These are phyloP conservation scores for Harpagoxenus sublaevis DNA, from an alignment of 2,888 invertebrate species.

Conservation along the genomic window DNA sequence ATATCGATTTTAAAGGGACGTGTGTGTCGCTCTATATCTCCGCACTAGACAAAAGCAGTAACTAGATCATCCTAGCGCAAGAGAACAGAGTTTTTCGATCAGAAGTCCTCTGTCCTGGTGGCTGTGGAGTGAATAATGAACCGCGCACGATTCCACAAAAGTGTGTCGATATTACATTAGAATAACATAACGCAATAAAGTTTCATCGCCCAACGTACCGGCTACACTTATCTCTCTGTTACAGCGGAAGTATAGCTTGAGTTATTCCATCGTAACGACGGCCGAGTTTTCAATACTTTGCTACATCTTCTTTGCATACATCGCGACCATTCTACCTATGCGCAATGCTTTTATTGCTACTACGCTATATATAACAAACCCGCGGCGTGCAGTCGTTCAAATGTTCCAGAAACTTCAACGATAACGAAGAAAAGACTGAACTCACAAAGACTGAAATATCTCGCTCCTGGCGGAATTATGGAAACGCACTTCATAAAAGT, in stretches of 20 bases:
- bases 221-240: neutral
- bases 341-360: neutral
- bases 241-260: neutral
- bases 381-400: conserved; percentile 1
- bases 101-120: neutral
- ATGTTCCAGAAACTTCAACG: conserved; percentile 24
- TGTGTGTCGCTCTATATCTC: neutral
- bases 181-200: neutral
- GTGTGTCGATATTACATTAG: conserved; percentile 19
- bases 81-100: conserved; percentile 5
- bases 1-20: conserved; percentile 25
- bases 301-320: conserved; percentile 8
- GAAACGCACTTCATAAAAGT: conserved; percentile 30
- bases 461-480: conserved; percentile 11
- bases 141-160: neutral
- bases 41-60: neutral
- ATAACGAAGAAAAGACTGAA: conserved; percentile 11
- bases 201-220: neutral
- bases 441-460: conserved; percentile 10
- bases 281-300: neutral
- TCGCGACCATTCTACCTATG: neutral
- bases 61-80: neutral
- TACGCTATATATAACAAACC: conserved; percentile 1
- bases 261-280: conserved; percentile 17
- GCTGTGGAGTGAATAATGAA: neutral